These are phyloP conservation scores for Campoplex capitator DNA, from an alignment of 2,888 invertebrate genomes.

Conservation along the genomic window DNA sequence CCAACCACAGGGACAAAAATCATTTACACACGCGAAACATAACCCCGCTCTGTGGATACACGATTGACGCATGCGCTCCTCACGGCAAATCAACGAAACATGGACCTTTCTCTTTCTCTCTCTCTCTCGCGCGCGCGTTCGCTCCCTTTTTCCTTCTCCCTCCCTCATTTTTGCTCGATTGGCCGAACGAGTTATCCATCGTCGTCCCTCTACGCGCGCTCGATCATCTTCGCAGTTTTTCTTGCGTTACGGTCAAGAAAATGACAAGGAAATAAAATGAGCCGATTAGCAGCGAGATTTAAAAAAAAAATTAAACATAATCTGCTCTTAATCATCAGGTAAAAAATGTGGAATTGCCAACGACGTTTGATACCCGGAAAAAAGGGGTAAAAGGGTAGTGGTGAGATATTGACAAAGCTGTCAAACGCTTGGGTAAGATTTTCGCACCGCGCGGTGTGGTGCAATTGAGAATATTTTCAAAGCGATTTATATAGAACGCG, in stretches of 20 bases:
- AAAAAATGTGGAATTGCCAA: too few species aligned
- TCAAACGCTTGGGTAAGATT: too few species aligned
- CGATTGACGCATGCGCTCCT: slow-evolving; percentile 51
- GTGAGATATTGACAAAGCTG: too few species aligned
- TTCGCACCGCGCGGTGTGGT: too few species aligned
- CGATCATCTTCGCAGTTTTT: slow-evolving; percentile 64
- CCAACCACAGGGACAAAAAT: not conserved
- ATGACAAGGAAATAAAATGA: not conserved
- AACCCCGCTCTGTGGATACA: not conserved
- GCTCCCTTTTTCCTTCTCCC: slow-evolving; percentile 72
- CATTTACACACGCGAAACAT: not conserved
- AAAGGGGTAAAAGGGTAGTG: too few species aligned
- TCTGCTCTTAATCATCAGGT: too few species aligned
- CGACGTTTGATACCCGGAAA: too few species aligned
- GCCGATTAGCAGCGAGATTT: not conserved
- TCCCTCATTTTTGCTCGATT: slow-evolving; percentile 75
- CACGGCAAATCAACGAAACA: slow-evolving; percentile 50
- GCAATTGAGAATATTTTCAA: too few species aligned
- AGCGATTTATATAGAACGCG: too few species aligned
- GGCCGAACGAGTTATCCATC: slow-evolving; percentile 46
- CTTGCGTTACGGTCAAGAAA: slow-evolving; percentile 17
- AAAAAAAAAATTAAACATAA: too few species aligned
- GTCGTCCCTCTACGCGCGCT: slow-evolving; percentile 52
- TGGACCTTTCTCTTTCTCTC: slow-evolving; percentile 22
- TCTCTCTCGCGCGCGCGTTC: slow-evolving; percentile 76